phyloP scores from a whole-genome alignment of 1,140 invertebrate genomes.

The Drosophila athabasca region DNA sequence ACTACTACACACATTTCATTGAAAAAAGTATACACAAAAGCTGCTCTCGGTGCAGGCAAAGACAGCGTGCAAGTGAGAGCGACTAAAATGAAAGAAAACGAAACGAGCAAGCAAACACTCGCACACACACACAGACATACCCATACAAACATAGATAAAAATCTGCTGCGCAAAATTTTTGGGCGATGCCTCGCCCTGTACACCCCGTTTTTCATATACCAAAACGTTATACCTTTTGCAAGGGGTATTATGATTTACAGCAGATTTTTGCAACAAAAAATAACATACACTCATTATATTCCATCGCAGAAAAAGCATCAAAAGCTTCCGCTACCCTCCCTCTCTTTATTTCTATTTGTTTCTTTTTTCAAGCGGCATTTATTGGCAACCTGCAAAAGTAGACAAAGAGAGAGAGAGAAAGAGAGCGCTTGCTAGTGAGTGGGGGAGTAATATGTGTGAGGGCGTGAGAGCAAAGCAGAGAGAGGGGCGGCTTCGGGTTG shows the following conservation, averaged over 20 bases:
- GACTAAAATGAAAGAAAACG: conserved; percentile 46
- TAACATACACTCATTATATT: too few relatives aligned
- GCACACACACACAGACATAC: conserved; percentile 23
- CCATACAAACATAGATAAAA: conserved; percentile 56
- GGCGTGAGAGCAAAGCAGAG: conserved; percentile 6
- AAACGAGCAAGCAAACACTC: conserved; percentile 36
- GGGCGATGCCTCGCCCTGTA: conserved; percentile 57
- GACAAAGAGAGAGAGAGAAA: conserved; percentile 13
- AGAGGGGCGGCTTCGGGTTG: conserved; percentile 25
- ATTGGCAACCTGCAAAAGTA: conserved; percentile 68
- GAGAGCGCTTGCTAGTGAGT: conserved; percentile 13
- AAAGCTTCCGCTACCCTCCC: conserved; percentile 3
- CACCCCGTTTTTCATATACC: conserved; percentile 52
- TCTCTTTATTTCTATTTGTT: conserved; percentile 29
- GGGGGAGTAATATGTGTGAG: conserved; percentile 7
- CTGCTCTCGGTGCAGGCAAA: conserved; percentile 31
- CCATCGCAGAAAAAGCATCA: too few relatives aligned
- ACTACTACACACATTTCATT: conserved; percentile 75
- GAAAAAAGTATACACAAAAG: conserved; percentile 71
- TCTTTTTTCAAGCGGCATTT: conserved; percentile 72
- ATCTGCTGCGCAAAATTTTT: conserved; percentile 80
- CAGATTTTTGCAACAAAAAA: too few relatives aligned
- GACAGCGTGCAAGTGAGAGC: conserved; percentile 38
- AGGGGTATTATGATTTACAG: too few relatives aligned
- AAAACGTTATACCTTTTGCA: conserved; percentile 45